Percentiles rank a stretch among this genome's conserved stretches.
phyloP scores from a whole-genome alignment of 2,797 vertebrate species.

The Todus mexicanus region DNA sequence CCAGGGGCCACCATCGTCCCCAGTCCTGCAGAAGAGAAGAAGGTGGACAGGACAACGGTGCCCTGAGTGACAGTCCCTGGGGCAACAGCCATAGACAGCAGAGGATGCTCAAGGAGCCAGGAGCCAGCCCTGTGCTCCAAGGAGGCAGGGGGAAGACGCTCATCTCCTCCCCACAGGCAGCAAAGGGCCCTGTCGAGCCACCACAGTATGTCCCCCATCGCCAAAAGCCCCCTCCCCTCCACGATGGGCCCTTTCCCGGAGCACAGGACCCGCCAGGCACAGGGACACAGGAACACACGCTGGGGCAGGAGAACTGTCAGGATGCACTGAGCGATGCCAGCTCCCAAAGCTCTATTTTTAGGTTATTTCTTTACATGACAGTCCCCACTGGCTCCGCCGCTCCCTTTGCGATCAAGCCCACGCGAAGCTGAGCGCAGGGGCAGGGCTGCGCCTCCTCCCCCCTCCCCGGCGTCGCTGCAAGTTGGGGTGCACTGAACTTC shows the following conservation, averaged over 20 bases:
- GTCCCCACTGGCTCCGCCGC: accelerated
- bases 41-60: not conserved
- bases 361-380: not conserved
- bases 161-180: not conserved
- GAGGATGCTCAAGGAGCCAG: not conserved
- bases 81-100: not conserved
- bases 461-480: not conserved
- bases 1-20: too few species aligned
- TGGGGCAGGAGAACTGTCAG: not conserved
- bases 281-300: accelerated
- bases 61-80: not conserved
- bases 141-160: not conserved
- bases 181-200: not conserved
- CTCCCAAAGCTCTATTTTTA: not conserved
- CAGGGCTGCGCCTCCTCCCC: not conserved
- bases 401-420: not conserved
- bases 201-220: accelerated
- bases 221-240: not conserved
- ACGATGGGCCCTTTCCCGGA: accelerated
- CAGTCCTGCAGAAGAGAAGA: not conserved
- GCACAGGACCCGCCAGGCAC: accelerated
- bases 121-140: not conserved
- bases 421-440: not conserved
- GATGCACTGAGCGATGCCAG: not conserved
- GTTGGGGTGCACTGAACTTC: not conserved